Conservation (phyloP, 2,797 vertebrate genomes). For the Ateles fusciceps region DNA sequence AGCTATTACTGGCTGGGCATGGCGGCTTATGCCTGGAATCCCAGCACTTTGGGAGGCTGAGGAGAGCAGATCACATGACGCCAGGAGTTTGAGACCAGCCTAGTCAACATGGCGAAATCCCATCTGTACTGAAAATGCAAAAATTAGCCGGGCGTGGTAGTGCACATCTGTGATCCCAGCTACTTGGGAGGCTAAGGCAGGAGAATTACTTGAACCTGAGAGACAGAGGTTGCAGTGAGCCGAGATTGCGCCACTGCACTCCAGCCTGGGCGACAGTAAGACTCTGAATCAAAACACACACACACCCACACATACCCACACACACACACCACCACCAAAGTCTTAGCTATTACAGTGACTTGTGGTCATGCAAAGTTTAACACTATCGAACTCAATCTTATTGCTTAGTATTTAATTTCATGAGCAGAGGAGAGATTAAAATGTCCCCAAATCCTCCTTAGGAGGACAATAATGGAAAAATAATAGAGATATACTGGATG, state of each 20-base stretch:
- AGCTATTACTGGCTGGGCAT: neutral
- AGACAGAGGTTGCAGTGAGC: neutral
- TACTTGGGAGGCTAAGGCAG: neutral
- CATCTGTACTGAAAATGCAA: neutral
- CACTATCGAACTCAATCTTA: neutral
- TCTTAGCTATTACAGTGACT: neutral
- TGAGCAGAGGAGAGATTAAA: neutral
- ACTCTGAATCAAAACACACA: too few relatives aligned
- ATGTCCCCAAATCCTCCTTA: neutral
- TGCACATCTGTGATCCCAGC: neutral
- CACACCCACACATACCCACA: too few relatives aligned
- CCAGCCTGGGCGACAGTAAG: too few relatives aligned
- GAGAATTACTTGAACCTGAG: neutral
- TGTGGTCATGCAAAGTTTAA: neutral
- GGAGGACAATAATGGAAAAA: neutral
- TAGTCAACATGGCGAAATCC: neutral
- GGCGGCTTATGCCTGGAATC: neutral
- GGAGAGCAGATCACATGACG: neutral
- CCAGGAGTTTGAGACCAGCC: neutral
- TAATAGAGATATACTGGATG: neutral
- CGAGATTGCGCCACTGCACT: neutral
- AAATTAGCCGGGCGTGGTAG: too few relatives aligned
- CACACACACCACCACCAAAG: neutral
- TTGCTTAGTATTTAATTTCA: neutral
- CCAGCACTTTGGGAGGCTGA: neutral